Conservation (phyloP, 2,113 vertebrate species). For the Odontesthes bonariensis region DNA sequence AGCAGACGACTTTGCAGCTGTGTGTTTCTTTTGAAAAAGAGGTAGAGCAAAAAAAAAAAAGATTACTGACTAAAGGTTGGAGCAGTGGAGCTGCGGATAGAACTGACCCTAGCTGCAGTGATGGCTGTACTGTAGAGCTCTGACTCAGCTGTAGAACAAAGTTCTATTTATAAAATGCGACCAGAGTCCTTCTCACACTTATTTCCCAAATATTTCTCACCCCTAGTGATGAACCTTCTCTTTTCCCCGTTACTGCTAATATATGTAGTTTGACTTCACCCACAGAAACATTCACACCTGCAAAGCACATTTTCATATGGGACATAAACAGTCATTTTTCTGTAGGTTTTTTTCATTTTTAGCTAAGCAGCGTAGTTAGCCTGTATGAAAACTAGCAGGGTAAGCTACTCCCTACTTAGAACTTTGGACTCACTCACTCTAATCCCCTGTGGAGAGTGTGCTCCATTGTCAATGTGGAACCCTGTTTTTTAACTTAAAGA, state of each 20-base stretch:
- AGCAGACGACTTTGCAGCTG: constrained; percentile 10
- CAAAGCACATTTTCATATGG: constrained; percentile 16
- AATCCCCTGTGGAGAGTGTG: constrained; percentile 52
- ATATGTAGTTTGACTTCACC: background rate
- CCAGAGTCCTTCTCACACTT: background rate
- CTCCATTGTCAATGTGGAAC: constrained; percentile 59
- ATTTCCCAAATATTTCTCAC: constrained; percentile 1
- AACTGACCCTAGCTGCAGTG: background rate
- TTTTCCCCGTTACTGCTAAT: background rate
- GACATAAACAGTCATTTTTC: constrained; percentile 28
- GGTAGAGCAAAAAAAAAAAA: constrained; percentile 4
- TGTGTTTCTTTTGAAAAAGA: constrained; percentile 7
- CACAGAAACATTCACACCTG: constrained; percentile 7
- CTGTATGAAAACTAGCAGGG: constrained; percentile 54
- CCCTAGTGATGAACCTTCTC: background rate
- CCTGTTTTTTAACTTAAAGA: constrained; percentile 67
- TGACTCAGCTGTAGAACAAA: no score
- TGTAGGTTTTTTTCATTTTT: constrained; percentile 23
- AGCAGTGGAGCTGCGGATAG: background rate
- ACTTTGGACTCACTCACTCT: constrained; percentile 42
- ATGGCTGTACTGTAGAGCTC: background rate
- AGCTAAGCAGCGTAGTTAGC: constrained; percentile 45
- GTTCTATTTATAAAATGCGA: background rate
- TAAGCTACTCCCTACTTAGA: constrained; percentile 59
- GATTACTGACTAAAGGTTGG: constrained; percentile 2